A percentile compares a stretch with the other conserved stretches of the same genome.
phyloP scores from a whole-genome alignment of 2,113 vertebrate genomes.

The Hemiprocne comata region DNA sequence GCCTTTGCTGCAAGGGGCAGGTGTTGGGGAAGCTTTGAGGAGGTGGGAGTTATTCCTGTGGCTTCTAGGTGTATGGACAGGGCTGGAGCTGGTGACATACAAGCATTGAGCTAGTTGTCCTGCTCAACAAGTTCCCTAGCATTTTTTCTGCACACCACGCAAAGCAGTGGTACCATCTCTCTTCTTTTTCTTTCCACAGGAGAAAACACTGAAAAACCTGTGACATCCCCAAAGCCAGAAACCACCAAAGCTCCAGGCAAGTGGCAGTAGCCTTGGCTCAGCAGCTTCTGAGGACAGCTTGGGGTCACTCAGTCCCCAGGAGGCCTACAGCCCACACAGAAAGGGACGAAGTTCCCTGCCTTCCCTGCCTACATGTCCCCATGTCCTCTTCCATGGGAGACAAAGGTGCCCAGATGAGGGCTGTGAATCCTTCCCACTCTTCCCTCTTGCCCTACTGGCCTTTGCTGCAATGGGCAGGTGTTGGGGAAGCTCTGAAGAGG shows the following conservation, averaged over 20 bases:
- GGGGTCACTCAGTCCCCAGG: too few species aligned
- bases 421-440: too few species aligned
- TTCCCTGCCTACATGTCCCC: too few species aligned
- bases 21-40: background rate
- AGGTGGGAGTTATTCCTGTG: too few species aligned
- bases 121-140: too few species aligned
- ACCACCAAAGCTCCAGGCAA: background rate
- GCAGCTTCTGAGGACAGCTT: too few species aligned
- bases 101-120: too few species aligned
- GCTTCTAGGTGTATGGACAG: too few species aligned
- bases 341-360: too few species aligned
- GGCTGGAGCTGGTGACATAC: too few species aligned
- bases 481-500: background rate
- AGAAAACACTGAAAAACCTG: accelerated
- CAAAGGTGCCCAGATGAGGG: background rate
- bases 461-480: background rate
- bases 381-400: too few species aligned
- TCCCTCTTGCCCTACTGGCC: background rate
- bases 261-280: background rate
- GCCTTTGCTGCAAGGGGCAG: background rate
- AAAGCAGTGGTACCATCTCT: background rate
- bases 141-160: accelerated
- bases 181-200: background rate
- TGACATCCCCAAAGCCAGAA: too few species aligned
- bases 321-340: background rate